Percentiles rank a stretch among this genome's conserved stretches.
Evolutionary conservation across 2,113 vertebrate genomes (phyloP).

Genomic region (Xyliphius kryptos): DNA sequence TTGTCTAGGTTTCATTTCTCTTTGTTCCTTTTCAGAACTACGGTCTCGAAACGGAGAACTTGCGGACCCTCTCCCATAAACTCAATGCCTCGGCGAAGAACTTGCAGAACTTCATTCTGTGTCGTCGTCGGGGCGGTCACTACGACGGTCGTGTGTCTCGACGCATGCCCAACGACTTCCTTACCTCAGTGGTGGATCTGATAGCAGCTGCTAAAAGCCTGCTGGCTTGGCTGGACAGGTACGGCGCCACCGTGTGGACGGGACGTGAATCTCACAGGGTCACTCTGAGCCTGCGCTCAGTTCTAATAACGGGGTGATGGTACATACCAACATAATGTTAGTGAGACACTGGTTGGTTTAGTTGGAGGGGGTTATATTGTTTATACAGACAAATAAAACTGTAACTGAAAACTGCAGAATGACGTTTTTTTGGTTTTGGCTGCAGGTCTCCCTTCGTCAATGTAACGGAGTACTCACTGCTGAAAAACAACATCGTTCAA

Average conservation of each 20-base stretch:
- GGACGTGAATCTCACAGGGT: no score
- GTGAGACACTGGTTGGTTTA: no score
- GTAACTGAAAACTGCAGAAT: no score
- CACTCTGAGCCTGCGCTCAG: no score
- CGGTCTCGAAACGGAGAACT: constrained; percentile 83
- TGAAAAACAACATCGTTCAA: constrained; percentile 93
- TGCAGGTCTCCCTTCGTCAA: constrained; percentile 86
- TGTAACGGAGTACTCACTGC: constrained; percentile 86
- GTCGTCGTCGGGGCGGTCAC: constrained; percentile 79
- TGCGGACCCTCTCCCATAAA: constrained; percentile 83
- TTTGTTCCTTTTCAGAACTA: constrained; percentile 70
- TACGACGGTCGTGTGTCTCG: constrained; percentile 78
- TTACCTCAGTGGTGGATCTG: constrained; percentile 84
- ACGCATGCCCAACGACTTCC: constrained; percentile 79
- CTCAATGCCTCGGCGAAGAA: constrained; percentile 86
- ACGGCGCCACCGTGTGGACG: constrained; percentile 5
- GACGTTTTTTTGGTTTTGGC: constrained; percentile 9
- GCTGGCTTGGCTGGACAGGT: constrained; percentile 90
- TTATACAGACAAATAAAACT: no score
- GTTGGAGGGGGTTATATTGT: no score
- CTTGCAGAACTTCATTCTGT: constrained; percentile 85
- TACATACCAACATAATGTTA: no score
- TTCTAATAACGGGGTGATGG: no score
- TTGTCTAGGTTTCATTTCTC: neutral
- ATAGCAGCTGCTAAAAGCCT: constrained; percentile 86